Evolutionary conservation across 2,113 vertebrate species (phyloP).

Genomic region (Alethe castanea): DNA sequence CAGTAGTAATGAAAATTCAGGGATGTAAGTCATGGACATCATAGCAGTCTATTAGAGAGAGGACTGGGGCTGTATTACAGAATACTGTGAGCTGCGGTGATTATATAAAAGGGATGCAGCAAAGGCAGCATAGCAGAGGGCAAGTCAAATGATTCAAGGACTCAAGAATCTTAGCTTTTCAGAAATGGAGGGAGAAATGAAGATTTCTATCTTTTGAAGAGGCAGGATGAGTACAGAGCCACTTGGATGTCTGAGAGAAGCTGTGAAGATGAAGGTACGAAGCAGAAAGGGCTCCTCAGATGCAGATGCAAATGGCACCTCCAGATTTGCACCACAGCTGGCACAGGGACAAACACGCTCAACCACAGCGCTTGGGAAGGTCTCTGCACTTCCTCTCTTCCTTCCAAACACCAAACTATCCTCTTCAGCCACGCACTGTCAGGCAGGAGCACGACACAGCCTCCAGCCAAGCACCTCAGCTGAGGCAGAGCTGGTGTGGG

Average conservation of each 20-base stretch:
- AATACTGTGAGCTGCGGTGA: conserved; percentile 24
- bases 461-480: neutral
- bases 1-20: conserved; percentile 64
- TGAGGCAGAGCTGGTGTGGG: neutral
- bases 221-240: neutral
- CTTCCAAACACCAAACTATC: neutral
- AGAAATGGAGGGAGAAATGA: conserved; percentile 39
- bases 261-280: neutral
- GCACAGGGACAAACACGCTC: neutral
- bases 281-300: neutral
- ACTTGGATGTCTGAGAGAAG: neutral
- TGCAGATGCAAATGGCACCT: neutral
- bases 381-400: neutral
- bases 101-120: conserved; percentile 53
- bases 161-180: conserved; percentile 31
- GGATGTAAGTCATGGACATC: conserved; percentile 66
- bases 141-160: conserved; percentile 51
- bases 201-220: conserved; percentile 44
- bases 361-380: fast-evolving
- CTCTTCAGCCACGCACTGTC: fast-evolving
- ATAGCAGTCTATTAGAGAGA: conserved; percentile 53
- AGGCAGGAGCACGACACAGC: neutral
- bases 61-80: conserved; percentile 34
- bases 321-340: neutral
- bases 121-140: conserved; percentile 40